These are phyloP conservation scores for Orchestes rusci DNA, from an alignment of 2,888 invertebrate species.

Conservation along the genomic window DNA sequence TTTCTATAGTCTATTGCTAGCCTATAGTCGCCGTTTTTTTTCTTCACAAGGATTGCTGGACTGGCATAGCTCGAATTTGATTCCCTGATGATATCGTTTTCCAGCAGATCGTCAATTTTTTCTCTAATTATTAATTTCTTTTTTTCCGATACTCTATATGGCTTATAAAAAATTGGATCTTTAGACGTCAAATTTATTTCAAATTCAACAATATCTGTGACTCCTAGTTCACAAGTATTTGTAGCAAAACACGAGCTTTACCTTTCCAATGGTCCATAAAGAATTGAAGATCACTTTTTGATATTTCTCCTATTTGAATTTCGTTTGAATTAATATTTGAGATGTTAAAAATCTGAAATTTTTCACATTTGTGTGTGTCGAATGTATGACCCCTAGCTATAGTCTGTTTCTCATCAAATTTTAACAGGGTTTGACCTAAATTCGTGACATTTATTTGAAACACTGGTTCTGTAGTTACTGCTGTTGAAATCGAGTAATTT, in stretches of 20 bases:
- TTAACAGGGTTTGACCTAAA: not conserved
- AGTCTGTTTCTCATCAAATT: too few relatives aligned
- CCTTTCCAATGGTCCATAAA: not conserved
- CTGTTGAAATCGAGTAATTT: not conserved
- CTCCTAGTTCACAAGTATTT: constrained; percentile 20
- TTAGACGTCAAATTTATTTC: constrained; percentile 25
- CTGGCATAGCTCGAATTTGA: constrained; percentile 30
- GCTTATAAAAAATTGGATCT: constrained; percentile 27
- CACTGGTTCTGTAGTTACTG: not conserved
- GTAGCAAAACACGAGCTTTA: constrained; percentile 13
- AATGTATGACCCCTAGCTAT: too few relatives aligned
- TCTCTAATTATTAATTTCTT: constrained; percentile 25
- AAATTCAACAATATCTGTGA: constrained; percentile 24
- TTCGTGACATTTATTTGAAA: not conserved
- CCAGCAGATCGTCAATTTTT: constrained; percentile 26
- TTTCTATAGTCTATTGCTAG: constrained; percentile 30
- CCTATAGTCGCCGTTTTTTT: constrained; percentile 27
- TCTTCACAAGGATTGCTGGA: constrained; percentile 29
- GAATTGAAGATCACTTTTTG: too few relatives aligned
- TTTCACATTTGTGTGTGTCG: too few relatives aligned
- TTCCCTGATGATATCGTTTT: constrained; percentile 16
- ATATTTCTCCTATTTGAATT: too few relatives aligned
- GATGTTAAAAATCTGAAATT: too few relatives aligned
- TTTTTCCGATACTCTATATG: constrained; percentile 29
- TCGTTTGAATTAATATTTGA: too few relatives aligned